Base-by-base conservation (phyloP, 2,888 invertebrate genomes). In the Dysmachus trigonus region DNA sequence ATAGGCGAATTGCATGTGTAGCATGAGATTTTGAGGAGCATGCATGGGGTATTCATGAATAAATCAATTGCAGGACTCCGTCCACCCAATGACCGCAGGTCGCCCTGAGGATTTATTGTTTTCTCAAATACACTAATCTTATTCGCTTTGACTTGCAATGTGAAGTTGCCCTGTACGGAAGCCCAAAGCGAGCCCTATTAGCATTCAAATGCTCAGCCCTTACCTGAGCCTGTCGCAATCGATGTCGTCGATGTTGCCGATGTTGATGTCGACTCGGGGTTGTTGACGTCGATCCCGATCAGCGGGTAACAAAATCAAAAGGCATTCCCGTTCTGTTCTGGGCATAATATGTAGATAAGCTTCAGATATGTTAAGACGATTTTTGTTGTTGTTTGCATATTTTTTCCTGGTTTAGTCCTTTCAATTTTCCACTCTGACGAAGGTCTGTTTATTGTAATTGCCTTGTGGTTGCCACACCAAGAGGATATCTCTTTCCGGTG, bases 301-400 rank as follows among this genome's bases (percentile, higher is more conserved):
- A 27, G 7, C 10, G 13, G 38, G 79, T 47, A 79, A 51, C 41
- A 79, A 79, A 47, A 38, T 79, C 22, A 31, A 81, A 81, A 62
- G 53, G 33, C 6, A 51, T 81, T 81, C 81, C 53, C 5, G 33
- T 51, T 35, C 41, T 8, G 33, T 51, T 35, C 41, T 8, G 47
- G 30, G 18, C 47, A 81, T 30, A n/a, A n/a, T n/a, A n/a, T n/a
- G n/a, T n/a, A n/a, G 53, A 81, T 53, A 81, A 31, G 33, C 31
- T 13, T 81, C 62, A 53, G 81, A 81, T 81, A 81, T 53, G 53
- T 81, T 62, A 81, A 81, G 53, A 53, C 33, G 30, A 81, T 51
- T 81, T 81, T 81, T 79, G 1, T 31, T 27, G 33, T 33, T 5
- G 2, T 47, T 47, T n/a, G n/a, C 47, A 47, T 33, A 5, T 47